Base-by-base conservation (phyloP, 2,888 invertebrate species). In the Diaphora mendica region DNA sequence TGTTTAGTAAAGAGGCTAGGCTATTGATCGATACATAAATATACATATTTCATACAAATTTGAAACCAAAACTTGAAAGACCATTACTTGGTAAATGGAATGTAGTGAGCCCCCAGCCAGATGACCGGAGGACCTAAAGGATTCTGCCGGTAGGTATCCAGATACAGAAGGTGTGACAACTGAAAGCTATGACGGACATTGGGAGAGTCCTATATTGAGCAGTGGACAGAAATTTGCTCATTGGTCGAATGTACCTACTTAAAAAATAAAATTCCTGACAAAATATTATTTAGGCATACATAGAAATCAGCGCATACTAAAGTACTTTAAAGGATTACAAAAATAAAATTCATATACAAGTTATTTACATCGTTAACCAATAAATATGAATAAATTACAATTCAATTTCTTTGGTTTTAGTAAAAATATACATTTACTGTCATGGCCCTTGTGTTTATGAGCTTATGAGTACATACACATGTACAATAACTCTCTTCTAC, bases 381-480 rank as follows among this genome's bases (percentile, higher is more conserved):
- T 26, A 39, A 69, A 62, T 59, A 62, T 20, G 59, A 55, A 69
- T 39, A 59, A 65, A 9, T 55, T 42, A 70, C 65, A 64, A 62
- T 67, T 68, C 20, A 64, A 70, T 65, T 26, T 82, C 82, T 82
- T 82, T 82, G 82, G 82, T 81, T 76, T 73, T 68, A 73, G 55
- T 75, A 69, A 74, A 68, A 74, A 74, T 71, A 71, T 74, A 73
- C 13, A 72, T 44, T 68, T 68, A 20, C 26, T 76, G 71, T 80
- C 73, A 80, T 78, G 78, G 73, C 78, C 39, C 59, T 73, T 23
- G 51, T 42, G 62, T 64, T 59, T 62, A 3, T 62, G 67, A 67
- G 39, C 62, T 59, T 59, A 33, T 44, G 20, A 48, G 23, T 48
- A 68, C 59, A 30, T 64, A 70, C 20, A 42, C 44, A 62, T 44